phyloP scores from a whole-genome alignment of 2,888 invertebrate species.

The Resseliella maxima region DNA sequence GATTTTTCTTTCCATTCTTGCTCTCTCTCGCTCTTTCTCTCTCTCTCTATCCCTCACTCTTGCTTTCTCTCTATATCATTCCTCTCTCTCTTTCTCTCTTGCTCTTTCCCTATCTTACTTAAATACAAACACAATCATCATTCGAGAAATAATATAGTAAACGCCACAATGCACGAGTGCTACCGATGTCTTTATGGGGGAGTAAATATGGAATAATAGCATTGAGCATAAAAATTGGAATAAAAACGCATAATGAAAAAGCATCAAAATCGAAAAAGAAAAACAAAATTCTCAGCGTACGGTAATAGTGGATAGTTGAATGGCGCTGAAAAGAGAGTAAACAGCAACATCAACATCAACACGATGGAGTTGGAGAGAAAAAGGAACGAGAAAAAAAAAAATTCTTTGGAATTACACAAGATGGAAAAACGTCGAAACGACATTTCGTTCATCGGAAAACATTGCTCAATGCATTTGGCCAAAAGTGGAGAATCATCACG shows the following conservation, averaged over 20 bases:
- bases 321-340: not conserved
- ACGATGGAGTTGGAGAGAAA: not conserved
- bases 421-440: too few relatives aligned
- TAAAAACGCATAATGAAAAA: not conserved
- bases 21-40: not conserved
- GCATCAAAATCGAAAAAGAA: not conserved
- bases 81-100: not conserved
- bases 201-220: conserved; percentile 44
- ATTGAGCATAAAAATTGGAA: not conserved
- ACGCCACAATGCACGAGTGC: conserved; percentile 14
- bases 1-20: not conserved
- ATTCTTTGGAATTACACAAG: too few relatives aligned
- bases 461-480: not conserved
- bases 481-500: not conserved
- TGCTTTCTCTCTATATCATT: not conserved
- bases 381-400: not conserved
- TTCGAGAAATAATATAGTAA: not conserved
- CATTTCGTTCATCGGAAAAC: not conserved
- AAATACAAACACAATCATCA: not conserved
- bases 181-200: conserved; percentile 36
- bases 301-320: not conserved
- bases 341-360: not conserved
- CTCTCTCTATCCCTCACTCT: not conserved
- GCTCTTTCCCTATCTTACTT: not conserved
- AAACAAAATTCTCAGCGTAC: not conserved